These are phyloP conservation scores for Nannoperca australis DNA, from an alignment of 2,797 vertebrate genomes.

Conservation along the genomic window DNA sequence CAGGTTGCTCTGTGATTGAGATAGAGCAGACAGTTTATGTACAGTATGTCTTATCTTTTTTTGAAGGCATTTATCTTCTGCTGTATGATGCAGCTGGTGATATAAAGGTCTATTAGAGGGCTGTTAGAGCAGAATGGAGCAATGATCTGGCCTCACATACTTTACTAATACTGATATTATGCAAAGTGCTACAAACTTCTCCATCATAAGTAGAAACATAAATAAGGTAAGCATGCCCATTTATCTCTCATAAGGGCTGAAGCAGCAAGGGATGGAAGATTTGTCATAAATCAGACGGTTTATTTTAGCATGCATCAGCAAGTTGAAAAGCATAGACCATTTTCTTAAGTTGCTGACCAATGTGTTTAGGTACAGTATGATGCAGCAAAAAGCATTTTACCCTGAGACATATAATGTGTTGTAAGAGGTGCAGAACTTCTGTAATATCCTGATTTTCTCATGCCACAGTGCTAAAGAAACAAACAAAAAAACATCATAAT, in stretches of 20 bases:
- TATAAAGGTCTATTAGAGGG: slow-evolving; percentile 15
- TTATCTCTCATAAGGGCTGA: slow-evolving; percentile 41
- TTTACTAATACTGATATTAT: slow-evolving; percentile 24
- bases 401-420: slow-evolving; percentile 18
- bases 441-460: not conserved
- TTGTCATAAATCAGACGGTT: slow-evolving; percentile 43
- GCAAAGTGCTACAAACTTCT: slow-evolving; percentile 24
- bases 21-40: slow-evolving; percentile 18
- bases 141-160: slow-evolving; percentile 1
- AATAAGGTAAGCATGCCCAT: slow-evolving; percentile 29
- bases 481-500: not conserved
- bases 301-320: slow-evolving; percentile 53
- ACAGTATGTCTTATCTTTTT: slow-evolving; percentile 16
- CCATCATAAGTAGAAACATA: slow-evolving; percentile 25
- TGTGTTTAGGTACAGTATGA: slow-evolving; percentile 44
- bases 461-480: not conserved
- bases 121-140: slow-evolving; percentile 14
- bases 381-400: slow-evolving; percentile 48
- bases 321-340: slow-evolving; percentile 35
- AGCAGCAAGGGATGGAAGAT: slow-evolving; percentile 38
- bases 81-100: slow-evolving; percentile 27
- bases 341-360: slow-evolving; percentile 63
- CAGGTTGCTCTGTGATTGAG: slow-evolving; percentile 8
- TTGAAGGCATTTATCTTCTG: slow-evolving; percentile 20
- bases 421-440: not conserved